Evolutionary conservation across 1,140 invertebrate genomes (phyloP).

Genomic region (Leptestheria dahalacensis): DNA sequence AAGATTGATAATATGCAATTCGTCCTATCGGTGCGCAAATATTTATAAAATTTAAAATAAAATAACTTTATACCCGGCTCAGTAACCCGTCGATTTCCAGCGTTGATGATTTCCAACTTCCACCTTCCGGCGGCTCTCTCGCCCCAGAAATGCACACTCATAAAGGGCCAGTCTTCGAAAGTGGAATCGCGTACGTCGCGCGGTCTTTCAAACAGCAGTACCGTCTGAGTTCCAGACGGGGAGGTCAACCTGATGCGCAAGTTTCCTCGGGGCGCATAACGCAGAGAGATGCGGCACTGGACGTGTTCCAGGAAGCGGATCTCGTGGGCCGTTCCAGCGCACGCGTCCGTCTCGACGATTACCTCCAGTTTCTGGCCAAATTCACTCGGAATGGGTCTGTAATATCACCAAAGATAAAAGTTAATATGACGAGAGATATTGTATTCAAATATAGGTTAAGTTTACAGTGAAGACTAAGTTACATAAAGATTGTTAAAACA

Average conservation of each 20-base stretch:
- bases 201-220: slow-evolving; percentile 71
- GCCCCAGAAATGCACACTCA: slow-evolving; percentile 93
- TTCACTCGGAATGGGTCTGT: slow-evolving; percentile 21
- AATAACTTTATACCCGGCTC: slow-evolving; percentile 41
- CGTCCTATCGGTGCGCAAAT: no score
- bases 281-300: slow-evolving; percentile 73
- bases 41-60: slow-evolving; percentile 15
- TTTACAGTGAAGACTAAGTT: no score
- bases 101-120: slow-evolving; percentile 83
- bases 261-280: slow-evolving; percentile 78
- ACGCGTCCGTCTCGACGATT: slow-evolving; percentile 75
- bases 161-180: slow-evolving; percentile 94
- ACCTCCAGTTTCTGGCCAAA: slow-evolving; percentile 28
- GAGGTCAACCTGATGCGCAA: slow-evolving; percentile 62
- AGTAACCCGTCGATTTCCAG: slow-evolving; percentile 63
- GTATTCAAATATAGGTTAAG: no score
- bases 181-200: slow-evolving; percentile 81
- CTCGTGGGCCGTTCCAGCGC: slow-evolving; percentile 66
- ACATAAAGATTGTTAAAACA: no score
- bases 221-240: slow-evolving; percentile 75
- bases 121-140: slow-evolving; percentile 67
- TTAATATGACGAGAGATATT: no score
- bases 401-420: no score
- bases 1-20: slow-evolving; percentile 11
- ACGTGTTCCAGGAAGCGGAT: slow-evolving; percentile 84